A percentile compares a stretch with the other conserved stretches of the same genome.
These are phyloP conservation scores for Temnopleurus reevesii DNA, from an alignment of 53 echinoderm and acorn worm species.

Conservation along the genomic window DNA sequence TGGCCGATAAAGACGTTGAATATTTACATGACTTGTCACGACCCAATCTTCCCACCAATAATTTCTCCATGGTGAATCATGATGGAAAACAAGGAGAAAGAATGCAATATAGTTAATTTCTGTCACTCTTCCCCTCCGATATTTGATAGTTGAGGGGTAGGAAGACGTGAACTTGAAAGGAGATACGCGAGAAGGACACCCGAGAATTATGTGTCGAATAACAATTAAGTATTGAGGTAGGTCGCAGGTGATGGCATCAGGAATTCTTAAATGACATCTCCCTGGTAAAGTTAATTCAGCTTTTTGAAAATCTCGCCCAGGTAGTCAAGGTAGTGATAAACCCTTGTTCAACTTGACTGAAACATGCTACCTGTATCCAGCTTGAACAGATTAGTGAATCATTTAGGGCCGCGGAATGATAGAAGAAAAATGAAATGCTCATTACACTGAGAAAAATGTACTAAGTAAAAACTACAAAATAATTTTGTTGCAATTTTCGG, in stretches of 20 bases:
- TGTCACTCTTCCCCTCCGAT: conserved; percentile 8
- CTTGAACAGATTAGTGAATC: too few relatives aligned
- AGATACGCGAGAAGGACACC: background rate
- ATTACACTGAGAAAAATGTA: too few relatives aligned
- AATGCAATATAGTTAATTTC: conserved; percentile 8
- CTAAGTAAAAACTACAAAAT: too few relatives aligned
- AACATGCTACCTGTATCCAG: too few relatives aligned
- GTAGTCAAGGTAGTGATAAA: too few relatives aligned
- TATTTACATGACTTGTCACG: conserved; percentile 50
- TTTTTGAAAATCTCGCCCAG: too few relatives aligned
- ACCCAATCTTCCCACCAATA: conserved; percentile 38
- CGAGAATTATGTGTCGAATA: background rate
- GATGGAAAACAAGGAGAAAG: background rate
- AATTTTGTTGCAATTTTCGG: too few relatives aligned
- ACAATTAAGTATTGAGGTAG: conserved; percentile 2
- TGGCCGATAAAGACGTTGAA: conserved; percentile 54
- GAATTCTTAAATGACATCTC: too few relatives aligned
- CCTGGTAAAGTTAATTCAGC: too few relatives aligned
- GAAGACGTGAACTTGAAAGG: background rate
- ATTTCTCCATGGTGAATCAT: conserved; percentile 8
- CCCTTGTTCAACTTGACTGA: too few relatives aligned
- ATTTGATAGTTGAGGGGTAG: background rate
- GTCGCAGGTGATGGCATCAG: conserved; percentile 12
- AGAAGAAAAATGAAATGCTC: too few relatives aligned
- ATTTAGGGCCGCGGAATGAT: too few relatives aligned